phyloP scores from a whole-genome alignment of 2,113 vertebrate species.

The Lepus timidus region DNA sequence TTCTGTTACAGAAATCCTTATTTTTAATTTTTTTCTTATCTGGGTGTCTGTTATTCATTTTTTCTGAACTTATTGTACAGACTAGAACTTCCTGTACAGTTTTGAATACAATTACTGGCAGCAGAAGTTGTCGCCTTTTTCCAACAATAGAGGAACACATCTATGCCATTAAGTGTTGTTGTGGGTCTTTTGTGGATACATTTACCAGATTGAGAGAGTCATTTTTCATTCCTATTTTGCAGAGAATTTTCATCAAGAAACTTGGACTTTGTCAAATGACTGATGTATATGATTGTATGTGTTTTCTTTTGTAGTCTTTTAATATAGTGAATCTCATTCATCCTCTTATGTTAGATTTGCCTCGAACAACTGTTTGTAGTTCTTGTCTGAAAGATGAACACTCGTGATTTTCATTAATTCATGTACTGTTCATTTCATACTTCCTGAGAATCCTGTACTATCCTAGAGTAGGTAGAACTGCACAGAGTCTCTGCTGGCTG shows the following conservation, averaged over 20 bases:
- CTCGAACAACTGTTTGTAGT: neutral
- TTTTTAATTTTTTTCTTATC: neutral
- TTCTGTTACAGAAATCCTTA: neutral
- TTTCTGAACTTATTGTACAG: neutral
- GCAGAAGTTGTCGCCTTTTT: neutral
- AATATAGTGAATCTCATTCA: neutral
- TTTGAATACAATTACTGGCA: neutral
- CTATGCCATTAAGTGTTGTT: neutral
- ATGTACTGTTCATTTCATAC: neutral
- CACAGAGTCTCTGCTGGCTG: neutral
- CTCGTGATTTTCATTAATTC: neutral
- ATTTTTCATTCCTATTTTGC: neutral
- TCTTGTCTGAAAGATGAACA: neutral
- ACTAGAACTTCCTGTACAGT: neutral
- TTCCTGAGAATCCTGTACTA: neutral
- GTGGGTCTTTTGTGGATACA: neutral
- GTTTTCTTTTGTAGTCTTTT: neutral
- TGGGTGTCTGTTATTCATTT: neutral
- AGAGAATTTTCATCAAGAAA: conserved; percentile 5
- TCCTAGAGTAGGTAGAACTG: neutral
- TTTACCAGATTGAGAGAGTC: neutral
- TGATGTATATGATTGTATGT: neutral
- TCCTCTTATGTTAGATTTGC: neutral
- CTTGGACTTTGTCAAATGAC: neutral
- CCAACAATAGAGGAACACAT: neutral